Base-by-base conservation (phyloP, 2,888 invertebrate species). In the Hemithea aestivaria region DNA sequence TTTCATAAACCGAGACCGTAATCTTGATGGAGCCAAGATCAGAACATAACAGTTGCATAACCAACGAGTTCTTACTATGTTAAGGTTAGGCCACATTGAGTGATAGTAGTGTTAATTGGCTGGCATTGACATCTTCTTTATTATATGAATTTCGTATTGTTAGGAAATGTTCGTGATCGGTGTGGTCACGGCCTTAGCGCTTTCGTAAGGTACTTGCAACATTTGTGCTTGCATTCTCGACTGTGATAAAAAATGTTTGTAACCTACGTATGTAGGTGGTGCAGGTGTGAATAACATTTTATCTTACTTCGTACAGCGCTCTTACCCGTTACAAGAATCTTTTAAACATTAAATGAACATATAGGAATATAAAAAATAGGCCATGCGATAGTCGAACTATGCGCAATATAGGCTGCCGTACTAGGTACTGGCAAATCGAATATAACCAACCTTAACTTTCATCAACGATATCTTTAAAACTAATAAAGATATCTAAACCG, bases 41-140 rank as follows among this genome's bases (percentile, higher is more conserved):
- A 31, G 20, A 20, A 26, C 27, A 30, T 31, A 31, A 27, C 40
- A 11, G 10, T 39, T 39, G 39, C 39, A 39, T 39, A 33, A 39
- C 10, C 26, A 1, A 8, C 31, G 20, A 21, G 30, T 27, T 22
- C 35, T 31, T 11, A 26, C 37, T 31, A 35, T 41, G 30, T 23
- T 37, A 51, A 46, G 43, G 44, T 41, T 48, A 35, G 35, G 34
- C 48, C 45, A 42, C 40, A 46, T 23, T 31, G 24, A 31, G 35
- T 21, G 42, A 50, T 44, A 46, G 41, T 35, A 40, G 38, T 38
- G 41, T 40, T 33, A 45, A 48, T 44, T 35, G 22, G 16, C 6
- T 42, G 54, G 45, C 54, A 55, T 52, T 55, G 54, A 53, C 54
- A 54, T 48, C 46, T 51, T 43, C 35, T 45, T 45, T 42, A 35